Evolutionary conservation across 2,113 vertebrate genomes (phyloP).

Genomic region (Procavia capensis): DNA sequence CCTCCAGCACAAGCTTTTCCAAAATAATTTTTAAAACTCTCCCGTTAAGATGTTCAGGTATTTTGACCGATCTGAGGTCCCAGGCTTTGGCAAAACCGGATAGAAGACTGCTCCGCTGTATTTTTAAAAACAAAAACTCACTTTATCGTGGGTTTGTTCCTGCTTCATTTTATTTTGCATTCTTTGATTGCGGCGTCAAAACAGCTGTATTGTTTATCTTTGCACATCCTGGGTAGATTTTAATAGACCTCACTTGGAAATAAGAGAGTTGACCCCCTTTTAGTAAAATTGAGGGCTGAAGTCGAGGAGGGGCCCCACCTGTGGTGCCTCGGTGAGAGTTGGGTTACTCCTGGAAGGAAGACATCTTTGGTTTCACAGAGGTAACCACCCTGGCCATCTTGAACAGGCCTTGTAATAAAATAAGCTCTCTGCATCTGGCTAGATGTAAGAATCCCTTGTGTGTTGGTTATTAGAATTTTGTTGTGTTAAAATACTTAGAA

Average conservation of each 20-base stretch:
- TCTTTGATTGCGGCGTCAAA: conserved; percentile 52
- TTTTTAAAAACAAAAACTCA: neutral
- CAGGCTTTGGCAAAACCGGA: neutral
- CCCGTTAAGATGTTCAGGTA: neutral
- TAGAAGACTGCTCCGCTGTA: neutral
- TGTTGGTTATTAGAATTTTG: neutral
- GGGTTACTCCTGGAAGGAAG: conserved; percentile 56
- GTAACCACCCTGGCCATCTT: conserved; percentile 62
- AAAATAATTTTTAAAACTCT: neutral
- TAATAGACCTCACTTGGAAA: neutral
- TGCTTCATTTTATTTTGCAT: conserved; percentile 43
- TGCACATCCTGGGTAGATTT: neutral
- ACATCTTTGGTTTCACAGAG: conserved; percentile 73
- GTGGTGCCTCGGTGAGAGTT: conserved; percentile 40
- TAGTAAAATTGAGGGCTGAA: neutral
- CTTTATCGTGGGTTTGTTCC: neutral
- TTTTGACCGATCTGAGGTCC: conserved; percentile 49
- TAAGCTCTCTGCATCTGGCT: neutral
- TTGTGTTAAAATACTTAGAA: neutral
- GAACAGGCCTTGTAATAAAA: conserved; percentile 47
- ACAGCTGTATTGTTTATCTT: conserved; percentile 26
- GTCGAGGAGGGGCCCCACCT: conserved; percentile 26
- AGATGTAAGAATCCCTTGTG: neutral
- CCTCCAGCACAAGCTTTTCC: neutral
- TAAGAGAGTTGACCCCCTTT: fast-evolving